Base-by-base conservation (phyloP, 23 tunicate species). In the Trididemnum nubilum region DNA sequence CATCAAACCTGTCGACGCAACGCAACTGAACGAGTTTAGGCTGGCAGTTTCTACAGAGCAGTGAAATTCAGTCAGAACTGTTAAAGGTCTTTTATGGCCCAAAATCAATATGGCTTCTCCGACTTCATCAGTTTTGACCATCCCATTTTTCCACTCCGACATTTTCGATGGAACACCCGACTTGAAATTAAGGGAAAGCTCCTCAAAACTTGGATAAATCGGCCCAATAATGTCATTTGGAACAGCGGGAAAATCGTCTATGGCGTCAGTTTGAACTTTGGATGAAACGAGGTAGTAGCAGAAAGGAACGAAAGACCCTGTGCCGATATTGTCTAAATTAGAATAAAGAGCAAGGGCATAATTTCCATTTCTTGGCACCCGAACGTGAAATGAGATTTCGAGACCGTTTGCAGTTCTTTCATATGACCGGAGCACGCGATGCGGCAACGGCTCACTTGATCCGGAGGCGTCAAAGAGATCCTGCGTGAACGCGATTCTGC, bases 211-310 rank as follows among this genome's bases (percentile, higher is more conserved):
- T 0, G 90, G 90, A 23, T 44, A 21, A 50, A 80, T 71, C 27
- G 72, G 57, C 0, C 96, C 96, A 15, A 90, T 21, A 0, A 27
- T 38, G 2, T 89, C 90, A 50, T 85, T 81, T 1, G 90, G 79
- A 34, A 85, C 58, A 0, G n/a, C 50, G 0, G 96, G 96, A 65
- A 80, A 90, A 1, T 50, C 73, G 0, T 61, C 57, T 22, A 36
- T 18, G 2, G 9, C 35, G 2, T 26, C 51, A 7, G 36, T 18
- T 60, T 78, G 64, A 32, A 64, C 76, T 7, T 29, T 73, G 29
- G 81, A 84, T 35, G 33, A 30, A 2, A 90, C 84, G 37, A 90
- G 83, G 64, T 85, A 90, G 31, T 90, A 83, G 44, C 87, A 82
- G 57, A 90, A 85, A 31, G 83, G 86, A 9, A 59, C 18, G 35